Percentiles rank a stretch among this genome's conserved stretches.
Evolutionary conservation across 2,888 invertebrate species (phyloP).

Genomic region (Abrostola tripartita): DNA sequence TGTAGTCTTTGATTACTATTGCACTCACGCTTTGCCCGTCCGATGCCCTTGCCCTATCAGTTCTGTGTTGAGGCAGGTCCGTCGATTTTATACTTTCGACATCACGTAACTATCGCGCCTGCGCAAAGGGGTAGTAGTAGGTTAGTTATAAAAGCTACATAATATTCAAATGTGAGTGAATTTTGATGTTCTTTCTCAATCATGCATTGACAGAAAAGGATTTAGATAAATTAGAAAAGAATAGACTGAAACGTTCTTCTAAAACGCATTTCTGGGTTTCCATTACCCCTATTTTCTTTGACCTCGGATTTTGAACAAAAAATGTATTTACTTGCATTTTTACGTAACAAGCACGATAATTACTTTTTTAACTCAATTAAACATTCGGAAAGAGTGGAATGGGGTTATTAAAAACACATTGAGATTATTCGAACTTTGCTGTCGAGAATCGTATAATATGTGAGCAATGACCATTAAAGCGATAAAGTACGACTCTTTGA

Average conservation of each 20-base stretch:
- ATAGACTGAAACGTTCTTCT: too few species aligned
- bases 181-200: too few species aligned
- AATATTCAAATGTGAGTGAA: too few species aligned
- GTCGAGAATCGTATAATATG: neutral
- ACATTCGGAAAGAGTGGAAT: neutral
- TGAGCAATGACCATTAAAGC: neutral
- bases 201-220: too few species aligned
- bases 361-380: neutral
- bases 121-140: neutral
- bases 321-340: too few species aligned
- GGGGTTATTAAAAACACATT: conserved; percentile 1
- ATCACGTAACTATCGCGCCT: conserved; percentile 1
- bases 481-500: neutral
- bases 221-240: too few species aligned
- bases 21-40: conserved; percentile 74
- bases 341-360: neutral
- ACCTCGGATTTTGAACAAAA: too few species aligned
- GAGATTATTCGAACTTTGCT: neutral
- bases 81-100: conserved; percentile 58
- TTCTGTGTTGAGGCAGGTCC: conserved; percentile 78
- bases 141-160: neutral
- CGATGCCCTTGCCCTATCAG: conserved; percentile 85
- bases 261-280: too few species aligned
- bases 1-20: conserved; percentile 45
- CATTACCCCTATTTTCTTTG: too few species aligned